phyloP scores from a whole-genome alignment of 2,797 vertebrate species.

The Sebastes diaconus region DNA sequence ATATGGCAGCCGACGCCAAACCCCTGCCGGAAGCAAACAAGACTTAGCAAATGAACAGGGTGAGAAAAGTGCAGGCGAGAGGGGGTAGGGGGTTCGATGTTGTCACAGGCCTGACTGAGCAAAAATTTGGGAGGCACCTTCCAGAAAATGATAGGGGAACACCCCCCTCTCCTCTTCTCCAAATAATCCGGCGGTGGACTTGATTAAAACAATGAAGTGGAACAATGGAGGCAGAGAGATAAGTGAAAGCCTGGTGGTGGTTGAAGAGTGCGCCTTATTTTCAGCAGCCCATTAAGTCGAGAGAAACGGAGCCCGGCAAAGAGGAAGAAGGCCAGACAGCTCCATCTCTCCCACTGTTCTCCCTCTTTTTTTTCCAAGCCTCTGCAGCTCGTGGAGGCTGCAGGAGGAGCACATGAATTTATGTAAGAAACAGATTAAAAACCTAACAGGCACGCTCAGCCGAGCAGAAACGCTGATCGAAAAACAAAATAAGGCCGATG shows the following conservation, averaged over 20 bases:
- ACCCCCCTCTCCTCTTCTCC: conserved; percentile 24
- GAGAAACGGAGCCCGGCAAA: conserved; percentile 15
- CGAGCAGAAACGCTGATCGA: conserved; percentile 34
- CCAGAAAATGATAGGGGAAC: conserved; percentile 54
- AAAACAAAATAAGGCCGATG: conserved; percentile 21
- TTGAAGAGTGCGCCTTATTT: conserved; percentile 26
- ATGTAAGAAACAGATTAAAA: conserved; percentile 48
- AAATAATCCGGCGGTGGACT: conserved; percentile 54
- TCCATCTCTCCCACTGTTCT: conserved; percentile 11
- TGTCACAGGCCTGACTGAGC: conserved; percentile 14
- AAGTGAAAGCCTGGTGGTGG: not conserved
- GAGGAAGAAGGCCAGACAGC: not conserved
- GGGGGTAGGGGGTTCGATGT: not conserved
- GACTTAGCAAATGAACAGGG: conserved; percentile 1
- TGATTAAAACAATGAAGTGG: conserved; percentile 69
- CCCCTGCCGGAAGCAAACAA: conserved; percentile 35
- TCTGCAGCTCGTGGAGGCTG: not conserved
- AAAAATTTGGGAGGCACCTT: conserved; percentile 28
- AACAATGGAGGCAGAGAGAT: conserved; percentile 46
- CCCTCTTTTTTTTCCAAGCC: not conserved
- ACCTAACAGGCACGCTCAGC: conserved; percentile 12
- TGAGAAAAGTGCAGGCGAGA: not conserved
- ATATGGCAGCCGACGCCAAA: conserved; percentile 49
- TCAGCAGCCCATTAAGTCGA: conserved; percentile 58
- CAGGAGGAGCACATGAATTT: not conserved